A percentile compares a stretch with the other conserved stretches of the same genome.
phyloP scores from a whole-genome alignment of 2,797 vertebrate genomes.

The Nasua narica region DNA sequence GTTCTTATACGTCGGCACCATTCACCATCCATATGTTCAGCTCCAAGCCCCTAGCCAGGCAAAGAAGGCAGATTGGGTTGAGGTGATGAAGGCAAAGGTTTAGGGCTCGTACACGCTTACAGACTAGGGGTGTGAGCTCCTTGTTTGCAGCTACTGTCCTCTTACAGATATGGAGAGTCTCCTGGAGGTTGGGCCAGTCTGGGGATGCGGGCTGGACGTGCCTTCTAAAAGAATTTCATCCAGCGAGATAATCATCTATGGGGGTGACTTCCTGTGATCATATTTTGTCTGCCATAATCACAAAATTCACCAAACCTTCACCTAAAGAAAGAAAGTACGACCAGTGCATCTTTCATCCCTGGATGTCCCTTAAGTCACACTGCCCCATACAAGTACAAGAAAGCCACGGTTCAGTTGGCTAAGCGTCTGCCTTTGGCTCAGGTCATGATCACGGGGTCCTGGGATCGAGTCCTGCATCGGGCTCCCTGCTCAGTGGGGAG shows the following conservation, averaged over 20 bases:
- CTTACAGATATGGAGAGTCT: fast-evolving
- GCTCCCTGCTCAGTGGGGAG: too few relatives aligned
- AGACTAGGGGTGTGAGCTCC: background rate
- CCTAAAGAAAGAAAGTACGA: background rate
- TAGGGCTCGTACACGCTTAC: background rate
- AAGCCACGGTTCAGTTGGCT: background rate
- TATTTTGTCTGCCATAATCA: background rate
- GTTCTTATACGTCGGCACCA: background rate
- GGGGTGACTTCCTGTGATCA: background rate
- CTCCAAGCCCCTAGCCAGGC: background rate
- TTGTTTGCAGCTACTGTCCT: background rate
- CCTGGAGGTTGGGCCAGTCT: background rate
- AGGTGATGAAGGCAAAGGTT: background rate
- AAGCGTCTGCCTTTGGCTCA: background rate
- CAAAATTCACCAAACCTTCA: background rate
- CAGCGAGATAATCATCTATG: background rate
- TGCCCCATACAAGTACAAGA: background rate
- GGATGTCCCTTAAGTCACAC: background rate
- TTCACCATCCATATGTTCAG: background rate
- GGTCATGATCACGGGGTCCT: background rate
- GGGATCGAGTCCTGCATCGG: too few relatives aligned
- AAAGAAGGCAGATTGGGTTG: background rate
- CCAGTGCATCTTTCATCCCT: background rate
- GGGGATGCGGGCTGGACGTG: background rate
- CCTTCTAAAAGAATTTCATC: background rate